Evolutionary conservation across 2,113 vertebrate species (phyloP).

Genomic region (Bucco capensis): DNA sequence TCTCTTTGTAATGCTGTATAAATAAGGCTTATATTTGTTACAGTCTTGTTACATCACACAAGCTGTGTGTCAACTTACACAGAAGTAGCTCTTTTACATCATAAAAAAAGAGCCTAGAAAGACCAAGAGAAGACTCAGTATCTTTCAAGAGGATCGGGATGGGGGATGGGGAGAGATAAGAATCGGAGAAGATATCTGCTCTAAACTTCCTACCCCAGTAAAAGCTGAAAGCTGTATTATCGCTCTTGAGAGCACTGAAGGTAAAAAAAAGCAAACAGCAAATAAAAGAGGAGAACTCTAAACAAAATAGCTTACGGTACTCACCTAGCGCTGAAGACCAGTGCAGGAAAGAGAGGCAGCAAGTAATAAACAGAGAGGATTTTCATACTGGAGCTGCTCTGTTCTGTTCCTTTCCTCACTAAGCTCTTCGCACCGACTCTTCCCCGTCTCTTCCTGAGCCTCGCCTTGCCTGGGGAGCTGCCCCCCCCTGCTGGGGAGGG

Average conservation of each 20-base stretch:
- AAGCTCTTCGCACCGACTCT: background rate
- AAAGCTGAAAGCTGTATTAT: background rate
- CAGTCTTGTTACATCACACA: background rate
- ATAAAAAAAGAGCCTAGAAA: background rate
- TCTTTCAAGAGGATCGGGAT: background rate
- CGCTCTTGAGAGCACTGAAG: background rate
- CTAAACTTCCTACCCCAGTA: conserved; percentile 10
- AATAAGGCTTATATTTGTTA: background rate
- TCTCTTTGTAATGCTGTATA: background rate
- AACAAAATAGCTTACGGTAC: conserved; percentile 18
- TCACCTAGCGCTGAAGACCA: conserved; percentile 74
- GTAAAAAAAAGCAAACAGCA: background rate
- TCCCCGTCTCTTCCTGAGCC: background rate
- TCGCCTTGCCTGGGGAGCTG: background rate
- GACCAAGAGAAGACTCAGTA: background rate
- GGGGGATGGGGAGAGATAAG: background rate
- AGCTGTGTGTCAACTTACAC: background rate
- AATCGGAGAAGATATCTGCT: background rate
- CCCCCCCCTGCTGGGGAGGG: background rate
- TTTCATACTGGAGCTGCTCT: conserved; percentile 63
- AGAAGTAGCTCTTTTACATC: background rate
- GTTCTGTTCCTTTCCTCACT: background rate
- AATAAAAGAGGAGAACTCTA: background rate
- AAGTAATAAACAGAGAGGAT: conserved; percentile 66
- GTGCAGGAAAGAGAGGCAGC: conserved; percentile 67